Percentiles rank a stretch among this genome's conserved stretches.
These are phyloP conservation scores for Laupala kohalensis DNA, from an alignment of 1,140 invertebrate genomes.

Conservation along the genomic window DNA sequence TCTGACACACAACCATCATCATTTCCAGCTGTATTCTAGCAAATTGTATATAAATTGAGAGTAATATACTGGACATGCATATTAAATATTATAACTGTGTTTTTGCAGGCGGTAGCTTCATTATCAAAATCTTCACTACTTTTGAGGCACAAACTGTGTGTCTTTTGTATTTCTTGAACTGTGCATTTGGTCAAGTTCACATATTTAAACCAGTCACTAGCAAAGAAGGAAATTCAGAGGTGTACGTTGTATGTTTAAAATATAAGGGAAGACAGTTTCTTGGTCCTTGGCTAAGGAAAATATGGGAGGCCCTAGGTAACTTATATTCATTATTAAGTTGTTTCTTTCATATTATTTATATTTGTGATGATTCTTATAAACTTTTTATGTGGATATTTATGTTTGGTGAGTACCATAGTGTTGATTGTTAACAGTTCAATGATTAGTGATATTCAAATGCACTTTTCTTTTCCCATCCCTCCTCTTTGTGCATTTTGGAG, in stretches of 20 bases:
- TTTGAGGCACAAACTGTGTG: constrained; percentile 71
- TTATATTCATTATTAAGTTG: background rate
- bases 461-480: too few relatives aligned
- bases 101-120: constrained; percentile 54
- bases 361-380: too few relatives aligned
- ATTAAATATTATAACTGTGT: background rate
- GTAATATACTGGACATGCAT: too few relatives aligned
- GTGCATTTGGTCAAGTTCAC: constrained; percentile 53
- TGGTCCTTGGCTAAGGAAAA: constrained; percentile 29
- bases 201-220: constrained; percentile 82
- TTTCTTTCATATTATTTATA: background rate
- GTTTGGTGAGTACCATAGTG: too few relatives aligned
- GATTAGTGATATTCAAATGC: too few relatives aligned
- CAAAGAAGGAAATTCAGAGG: constrained; percentile 87
- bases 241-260: constrained; percentile 68
- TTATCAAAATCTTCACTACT: constrained; percentile 88
- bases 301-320: constrained; percentile 34
- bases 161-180: constrained; percentile 66
- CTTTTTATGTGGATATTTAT: too few relatives aligned
- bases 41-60: too few relatives aligned
- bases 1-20: too few relatives aligned
- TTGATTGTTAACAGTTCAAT: too few relatives aligned
- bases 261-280: constrained; percentile 39
- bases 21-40: too few relatives aligned
- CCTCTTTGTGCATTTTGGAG: too few relatives aligned